A percentile compares a stretch with the other conserved stretches of the same genome.
phyloP scores from a whole-genome alignment of 2,797 vertebrate genomes.

The Diceros bicornis region DNA sequence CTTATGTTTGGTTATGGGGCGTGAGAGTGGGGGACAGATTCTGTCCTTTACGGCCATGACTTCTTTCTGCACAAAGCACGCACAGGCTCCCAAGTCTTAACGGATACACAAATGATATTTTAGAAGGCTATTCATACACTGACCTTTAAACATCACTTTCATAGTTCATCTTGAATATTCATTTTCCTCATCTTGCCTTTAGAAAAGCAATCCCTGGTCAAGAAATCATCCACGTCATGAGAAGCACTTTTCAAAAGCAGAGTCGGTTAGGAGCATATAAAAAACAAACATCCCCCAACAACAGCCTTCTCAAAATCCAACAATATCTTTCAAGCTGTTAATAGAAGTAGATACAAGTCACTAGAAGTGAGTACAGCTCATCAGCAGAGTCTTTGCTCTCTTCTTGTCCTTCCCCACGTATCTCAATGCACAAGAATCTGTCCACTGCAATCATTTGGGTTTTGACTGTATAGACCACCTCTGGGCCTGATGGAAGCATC shows the following conservation, averaged over 20 bases:
- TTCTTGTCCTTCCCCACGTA: background rate
- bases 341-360: background rate
- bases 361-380: background rate
- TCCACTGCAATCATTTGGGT: background rate
- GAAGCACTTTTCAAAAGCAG: conserved; percentile 44
- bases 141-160: conserved; percentile 45
- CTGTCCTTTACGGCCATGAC: background rate
- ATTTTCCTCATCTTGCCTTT: conserved; percentile 5
- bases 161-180: conserved; percentile 36
- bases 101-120: background rate
- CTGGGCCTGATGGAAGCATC: background rate
- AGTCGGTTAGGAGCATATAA: background rate
- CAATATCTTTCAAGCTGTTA: background rate
- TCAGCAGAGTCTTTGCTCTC: background rate
- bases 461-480: background rate
- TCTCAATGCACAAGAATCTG: background rate
- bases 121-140: conserved; percentile 58
- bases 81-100: background rate
- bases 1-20: background rate
- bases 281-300: background rate
- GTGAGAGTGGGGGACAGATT: background rate
- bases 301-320: conserved; percentile 4
- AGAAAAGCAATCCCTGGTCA: conserved; percentile 42
- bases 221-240: background rate
- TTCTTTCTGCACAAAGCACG: conserved; percentile 18